Evolutionary conservation across 1,140 invertebrate genomes (phyloP).

Genomic region (Spodoptera frugiperda): DNA sequence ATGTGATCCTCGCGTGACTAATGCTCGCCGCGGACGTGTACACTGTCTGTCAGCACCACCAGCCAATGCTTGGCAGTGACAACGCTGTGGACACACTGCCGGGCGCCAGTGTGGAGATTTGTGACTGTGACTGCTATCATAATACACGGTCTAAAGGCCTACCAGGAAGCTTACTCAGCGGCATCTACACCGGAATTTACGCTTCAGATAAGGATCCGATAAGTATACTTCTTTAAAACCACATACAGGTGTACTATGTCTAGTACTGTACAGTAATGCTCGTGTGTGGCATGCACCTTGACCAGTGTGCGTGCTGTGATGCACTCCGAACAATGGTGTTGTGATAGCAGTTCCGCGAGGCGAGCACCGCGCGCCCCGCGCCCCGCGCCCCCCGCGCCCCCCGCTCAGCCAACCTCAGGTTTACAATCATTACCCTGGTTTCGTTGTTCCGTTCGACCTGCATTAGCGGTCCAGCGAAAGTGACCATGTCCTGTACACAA

Average conservation of each 20-base stretch:
- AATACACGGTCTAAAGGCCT: too few species aligned
- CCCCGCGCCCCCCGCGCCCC: too few species aligned
- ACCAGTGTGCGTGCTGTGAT: not conserved
- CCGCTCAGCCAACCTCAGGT: not conserved
- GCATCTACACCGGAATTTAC: too few species aligned
- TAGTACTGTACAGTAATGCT: not conserved
- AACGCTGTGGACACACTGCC: not conserved
- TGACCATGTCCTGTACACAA: conserved; percentile 3
- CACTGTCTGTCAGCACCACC: too few species aligned
- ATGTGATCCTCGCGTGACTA: conserved; percentile 7
- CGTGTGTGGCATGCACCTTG: not conserved
- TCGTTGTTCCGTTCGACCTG: conserved; percentile 12
- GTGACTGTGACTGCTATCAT: too few species aligned
- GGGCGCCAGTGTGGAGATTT: too few species aligned
- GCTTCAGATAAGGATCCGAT: too few species aligned
- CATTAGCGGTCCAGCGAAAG: conserved; percentile 2
- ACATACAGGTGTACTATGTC: not conserved
- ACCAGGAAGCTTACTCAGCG: too few species aligned
- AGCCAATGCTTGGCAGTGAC: not conserved
- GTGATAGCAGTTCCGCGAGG: conserved; percentile 4
- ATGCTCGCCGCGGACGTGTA: not conserved
- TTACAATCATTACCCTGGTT: conserved; percentile 12
- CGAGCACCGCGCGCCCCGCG: not conserved
- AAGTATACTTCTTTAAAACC: not conserved
- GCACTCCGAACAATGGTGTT: conserved; percentile 23